Conservation (phyloP, 1,140 invertebrate species). For the Drosophila insularis region DNA sequence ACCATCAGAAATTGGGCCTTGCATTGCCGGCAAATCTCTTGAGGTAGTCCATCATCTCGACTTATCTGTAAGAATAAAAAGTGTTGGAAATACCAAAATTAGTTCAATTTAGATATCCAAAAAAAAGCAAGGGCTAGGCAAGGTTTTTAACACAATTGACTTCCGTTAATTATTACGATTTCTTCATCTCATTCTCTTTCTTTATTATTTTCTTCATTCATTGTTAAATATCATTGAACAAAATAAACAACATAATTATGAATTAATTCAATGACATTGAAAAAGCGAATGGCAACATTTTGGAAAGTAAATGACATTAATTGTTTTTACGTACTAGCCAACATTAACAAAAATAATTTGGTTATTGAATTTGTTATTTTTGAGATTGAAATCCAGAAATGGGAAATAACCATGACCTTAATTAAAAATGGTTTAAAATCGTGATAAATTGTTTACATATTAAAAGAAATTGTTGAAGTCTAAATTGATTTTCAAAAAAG, state of each 20-base stretch:
- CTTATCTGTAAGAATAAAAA: conserved; percentile 56
- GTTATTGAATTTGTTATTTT: too few relatives aligned
- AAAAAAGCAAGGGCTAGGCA: not conserved
- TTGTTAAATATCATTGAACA: not conserved
- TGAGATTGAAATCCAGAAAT: too few relatives aligned
- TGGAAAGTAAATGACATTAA: conserved; percentile 16
- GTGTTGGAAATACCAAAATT: conserved; percentile 6
- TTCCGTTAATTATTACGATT: not conserved
- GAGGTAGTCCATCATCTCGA: conserved; percentile 70
- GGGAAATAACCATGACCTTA: too few relatives aligned
- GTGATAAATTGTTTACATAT: too few relatives aligned
- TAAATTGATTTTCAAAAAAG: too few relatives aligned
- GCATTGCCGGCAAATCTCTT: conserved; percentile 75
- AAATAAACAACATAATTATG: conserved; percentile 29
- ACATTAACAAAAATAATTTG: not conserved
- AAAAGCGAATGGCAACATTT: conserved; percentile 21
- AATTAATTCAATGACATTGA: conserved; percentile 63
- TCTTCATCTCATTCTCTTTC: conserved; percentile 3
- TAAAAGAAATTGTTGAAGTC: too few relatives aligned
- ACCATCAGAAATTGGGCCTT: conserved; percentile 76
- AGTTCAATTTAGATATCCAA: not conserved
- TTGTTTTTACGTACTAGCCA: not conserved
- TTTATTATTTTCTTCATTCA: not conserved
- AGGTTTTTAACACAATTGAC: not conserved
- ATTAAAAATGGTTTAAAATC: too few relatives aligned